Conservation (phyloP, 2,113 vertebrate genomes). For the Oreamnos americanus region DNA sequence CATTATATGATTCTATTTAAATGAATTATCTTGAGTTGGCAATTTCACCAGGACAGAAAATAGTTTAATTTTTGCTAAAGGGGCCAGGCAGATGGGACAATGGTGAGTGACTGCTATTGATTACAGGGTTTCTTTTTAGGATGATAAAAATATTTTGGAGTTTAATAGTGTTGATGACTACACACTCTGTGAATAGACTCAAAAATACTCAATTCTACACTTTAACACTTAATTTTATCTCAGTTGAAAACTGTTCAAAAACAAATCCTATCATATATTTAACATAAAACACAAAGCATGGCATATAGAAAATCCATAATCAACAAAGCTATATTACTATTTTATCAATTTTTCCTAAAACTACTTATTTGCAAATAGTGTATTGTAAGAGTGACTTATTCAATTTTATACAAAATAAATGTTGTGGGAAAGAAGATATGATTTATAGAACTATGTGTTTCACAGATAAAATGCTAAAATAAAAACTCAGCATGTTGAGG, state of each 20-base stretch:
- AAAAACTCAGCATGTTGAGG: not conserved
- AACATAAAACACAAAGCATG: not conserved
- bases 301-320: not conserved
- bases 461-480: not conserved
- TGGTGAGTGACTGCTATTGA: not conserved
- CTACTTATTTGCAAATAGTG: not conserved
- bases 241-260: not conserved
- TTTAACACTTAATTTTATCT: not conserved
- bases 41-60: not conserved
- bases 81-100: not conserved
- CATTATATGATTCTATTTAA: not conserved
- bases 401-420: not conserved
- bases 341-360: not conserved
- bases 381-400: not conserved
- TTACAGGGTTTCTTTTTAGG: not conserved
- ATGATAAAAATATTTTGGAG: not conserved
- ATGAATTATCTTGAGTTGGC: not conserved
- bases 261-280: not conserved
- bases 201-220: not conserved
- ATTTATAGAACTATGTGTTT: not conserved
- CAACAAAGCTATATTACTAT: not conserved
- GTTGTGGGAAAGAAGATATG: not conserved
- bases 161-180: not conserved
- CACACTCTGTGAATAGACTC: not conserved
- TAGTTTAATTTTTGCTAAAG: not conserved